These are phyloP conservation scores for Syrmaticus mikado DNA, from an alignment of 2,113 vertebrate genomes.

Conservation along the genomic window DNA sequence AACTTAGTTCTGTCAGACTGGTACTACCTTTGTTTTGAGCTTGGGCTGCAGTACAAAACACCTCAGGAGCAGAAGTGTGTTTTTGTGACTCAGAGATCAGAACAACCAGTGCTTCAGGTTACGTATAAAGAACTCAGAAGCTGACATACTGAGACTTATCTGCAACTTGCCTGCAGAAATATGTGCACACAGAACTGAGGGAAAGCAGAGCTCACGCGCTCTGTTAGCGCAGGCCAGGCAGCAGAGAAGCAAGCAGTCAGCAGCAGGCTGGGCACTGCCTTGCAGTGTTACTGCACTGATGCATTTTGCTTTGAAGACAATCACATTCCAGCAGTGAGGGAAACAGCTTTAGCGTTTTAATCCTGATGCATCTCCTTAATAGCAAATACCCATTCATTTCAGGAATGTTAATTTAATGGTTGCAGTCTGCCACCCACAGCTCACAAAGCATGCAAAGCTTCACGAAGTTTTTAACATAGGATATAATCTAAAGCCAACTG, in stretches of 20 bases:
- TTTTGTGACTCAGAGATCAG: neutral
- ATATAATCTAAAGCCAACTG: neutral
- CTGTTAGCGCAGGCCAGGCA: accelerated
- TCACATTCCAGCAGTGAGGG: neutral
- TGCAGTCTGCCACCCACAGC: neutral
- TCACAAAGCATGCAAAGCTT: neutral
- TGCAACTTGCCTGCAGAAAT: neutral
- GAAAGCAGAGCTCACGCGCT: neutral
- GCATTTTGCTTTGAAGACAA: neutral
- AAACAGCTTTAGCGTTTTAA: neutral
- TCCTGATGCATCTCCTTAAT: accelerated
- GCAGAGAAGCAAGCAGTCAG: neutral
- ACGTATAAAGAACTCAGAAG: neutral
- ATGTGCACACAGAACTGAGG: neutral
- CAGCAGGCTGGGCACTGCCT: neutral
- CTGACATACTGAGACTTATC: neutral
- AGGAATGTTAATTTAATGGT: neutral
- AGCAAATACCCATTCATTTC: neutral
- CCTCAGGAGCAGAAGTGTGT: neutral
- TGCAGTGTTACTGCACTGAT: neutral
- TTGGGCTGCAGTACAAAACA: neutral
- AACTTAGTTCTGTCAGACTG: neutral
- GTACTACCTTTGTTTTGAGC: neutral
- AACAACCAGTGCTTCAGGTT: neutral
- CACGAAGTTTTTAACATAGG: neutral